Evolutionary conservation across 2,113 vertebrate genomes (phyloP).

Genomic region (Butorides virescens): DNA sequence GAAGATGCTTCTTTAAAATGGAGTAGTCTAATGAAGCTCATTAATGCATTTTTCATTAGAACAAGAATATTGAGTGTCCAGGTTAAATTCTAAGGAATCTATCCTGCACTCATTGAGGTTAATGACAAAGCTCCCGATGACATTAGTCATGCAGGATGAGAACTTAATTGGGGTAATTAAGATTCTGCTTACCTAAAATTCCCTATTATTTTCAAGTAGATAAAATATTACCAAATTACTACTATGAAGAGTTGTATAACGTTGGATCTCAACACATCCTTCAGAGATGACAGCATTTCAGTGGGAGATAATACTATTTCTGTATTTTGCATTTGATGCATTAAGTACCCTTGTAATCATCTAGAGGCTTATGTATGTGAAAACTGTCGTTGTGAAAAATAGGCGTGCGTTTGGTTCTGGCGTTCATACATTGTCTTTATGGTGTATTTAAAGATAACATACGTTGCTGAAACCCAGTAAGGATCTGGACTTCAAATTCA

Average conservation of each 20-base stretch:
- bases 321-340: conserved; percentile 6
- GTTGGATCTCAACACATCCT: conserved; percentile 33
- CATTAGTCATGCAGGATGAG: conserved; percentile 44
- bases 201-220: conserved; percentile 39
- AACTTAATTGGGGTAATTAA: conserved; percentile 65
- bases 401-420: background rate
- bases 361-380: background rate
- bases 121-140: conserved; percentile 47
- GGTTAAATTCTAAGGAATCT: conserved; percentile 58
- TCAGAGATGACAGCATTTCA: conserved; percentile 33
- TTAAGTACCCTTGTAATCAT: background rate
- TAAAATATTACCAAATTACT: conserved; percentile 32
- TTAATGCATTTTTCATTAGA: conserved; percentile 64
- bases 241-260: background rate
- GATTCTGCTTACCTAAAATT: conserved; percentile 57
- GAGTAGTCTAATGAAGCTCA: conserved; percentile 43
- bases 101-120: conserved; percentile 35
- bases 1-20: conserved; percentile 31
- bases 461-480: background rate
- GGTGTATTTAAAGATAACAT: background rate
- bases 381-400: background rate
- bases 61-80: conserved; percentile 46
- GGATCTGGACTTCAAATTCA: background rate
- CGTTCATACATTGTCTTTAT: background rate
- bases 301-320: background rate